Conservation (phyloP, 2,888 invertebrate genomes). For the Melipona bicolor region DNA sequence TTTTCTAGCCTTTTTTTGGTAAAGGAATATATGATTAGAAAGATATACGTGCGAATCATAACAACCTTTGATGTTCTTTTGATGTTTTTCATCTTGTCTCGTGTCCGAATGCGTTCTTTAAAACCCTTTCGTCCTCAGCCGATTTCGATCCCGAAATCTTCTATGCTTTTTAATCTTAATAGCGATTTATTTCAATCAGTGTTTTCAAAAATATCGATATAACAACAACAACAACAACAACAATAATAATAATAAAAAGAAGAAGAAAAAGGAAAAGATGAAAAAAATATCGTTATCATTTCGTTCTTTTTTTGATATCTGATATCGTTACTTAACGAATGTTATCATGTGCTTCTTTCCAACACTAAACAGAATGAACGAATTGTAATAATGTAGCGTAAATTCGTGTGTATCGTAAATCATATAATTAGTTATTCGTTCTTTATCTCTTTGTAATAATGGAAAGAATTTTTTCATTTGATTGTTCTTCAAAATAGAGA, state of each 20-base stretch:
- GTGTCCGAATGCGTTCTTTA: background rate
- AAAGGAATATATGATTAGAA: background rate
- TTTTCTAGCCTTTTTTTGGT: background rate
- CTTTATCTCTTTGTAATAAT: background rate
- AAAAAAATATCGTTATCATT: background rate
- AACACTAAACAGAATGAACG: background rate
- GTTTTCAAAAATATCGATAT: background rate
- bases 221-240: background rate
- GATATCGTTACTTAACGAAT: background rate
- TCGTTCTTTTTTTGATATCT: background rate
- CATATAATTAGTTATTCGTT: background rate
- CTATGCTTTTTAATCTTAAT: background rate
- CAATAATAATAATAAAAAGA: background rate
- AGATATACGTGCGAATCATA: background rate
- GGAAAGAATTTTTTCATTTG: background rate
- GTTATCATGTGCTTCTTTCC: background rate
- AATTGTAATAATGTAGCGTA: slow-evolving; percentile 4
- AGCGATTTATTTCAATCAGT: background rate
- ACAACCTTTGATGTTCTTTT: background rate
- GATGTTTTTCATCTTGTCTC: background rate
- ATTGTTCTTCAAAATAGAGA: background rate
- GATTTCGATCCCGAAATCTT: background rate
- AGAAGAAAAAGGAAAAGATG: background rate
- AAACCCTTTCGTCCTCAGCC: background rate
- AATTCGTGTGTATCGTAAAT: background rate